phyloP scores from a whole-genome alignment of 2,888 invertebrate species.

The Hetaerina titia region DNA sequence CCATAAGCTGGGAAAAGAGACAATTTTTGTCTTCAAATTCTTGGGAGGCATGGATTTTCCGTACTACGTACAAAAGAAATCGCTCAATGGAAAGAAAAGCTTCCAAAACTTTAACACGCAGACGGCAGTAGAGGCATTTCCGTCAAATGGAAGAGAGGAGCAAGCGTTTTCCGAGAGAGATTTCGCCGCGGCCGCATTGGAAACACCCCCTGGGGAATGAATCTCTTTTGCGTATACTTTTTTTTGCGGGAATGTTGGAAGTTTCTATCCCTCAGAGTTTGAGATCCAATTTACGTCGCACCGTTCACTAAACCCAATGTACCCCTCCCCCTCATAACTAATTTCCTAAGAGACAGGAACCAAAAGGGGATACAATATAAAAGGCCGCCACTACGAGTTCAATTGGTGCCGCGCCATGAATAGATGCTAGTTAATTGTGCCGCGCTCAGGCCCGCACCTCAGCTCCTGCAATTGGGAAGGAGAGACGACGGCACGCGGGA shows the following conservation, averaged over 20 bases:
- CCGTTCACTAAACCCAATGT: background rate
- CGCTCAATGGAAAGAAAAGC: background rate
- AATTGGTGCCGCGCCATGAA: background rate
- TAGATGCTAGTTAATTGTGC: constrained; percentile 3
- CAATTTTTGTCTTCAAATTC: no score
- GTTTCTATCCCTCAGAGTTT: background rate
- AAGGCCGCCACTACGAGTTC: background rate
- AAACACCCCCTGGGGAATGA: background rate
- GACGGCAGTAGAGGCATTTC: background rate
- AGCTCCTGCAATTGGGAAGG: background rate
- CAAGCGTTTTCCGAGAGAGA: background rate
- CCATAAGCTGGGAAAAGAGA: no score
- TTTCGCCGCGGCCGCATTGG: background rate
- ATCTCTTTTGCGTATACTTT: background rate
- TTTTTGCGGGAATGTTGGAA: background rate
- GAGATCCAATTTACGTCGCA: constrained; percentile 14
- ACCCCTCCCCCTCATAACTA: background rate
- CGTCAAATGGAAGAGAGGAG: background rate
- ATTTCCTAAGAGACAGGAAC: background rate
- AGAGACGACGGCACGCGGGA: background rate
- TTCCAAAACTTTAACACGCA: background rate
- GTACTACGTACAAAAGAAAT: background rate
- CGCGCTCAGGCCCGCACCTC: background rate
- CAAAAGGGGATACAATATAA: background rate
- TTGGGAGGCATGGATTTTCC: no score